Evolutionary conservation across 2,888 invertebrate species (phyloP), one percentile per base, ranked within the genome.

Genomic region (Cryptus armator): DNA sequence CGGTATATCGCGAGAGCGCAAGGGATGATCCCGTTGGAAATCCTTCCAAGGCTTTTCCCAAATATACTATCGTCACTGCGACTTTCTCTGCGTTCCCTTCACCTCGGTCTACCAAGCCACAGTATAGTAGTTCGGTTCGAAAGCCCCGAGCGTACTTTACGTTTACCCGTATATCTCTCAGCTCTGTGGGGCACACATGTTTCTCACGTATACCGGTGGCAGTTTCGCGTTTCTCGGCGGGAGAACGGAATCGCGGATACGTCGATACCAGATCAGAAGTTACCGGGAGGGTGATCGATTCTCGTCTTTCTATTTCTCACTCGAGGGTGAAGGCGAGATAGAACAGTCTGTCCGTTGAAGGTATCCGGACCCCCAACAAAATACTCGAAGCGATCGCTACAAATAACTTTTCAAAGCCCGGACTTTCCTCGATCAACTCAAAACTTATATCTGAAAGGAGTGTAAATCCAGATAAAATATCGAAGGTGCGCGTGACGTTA

Each of bases 21-120:
- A 48, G 53, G 32, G 75, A 74, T 84, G 77, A 86, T 84, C 86
- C 86, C 62, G 59, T 70, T 71, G 70, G 81, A 86, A 84, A 86
- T 86, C 85, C 70, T 70, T 64, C 10, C 62, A 43, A 62, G 32
- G 68, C 77, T 81, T 86, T 77, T 74, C 44, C 67, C 32, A 66
- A 66, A 71, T 71, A 59, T 72, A 80, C 16, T 12, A 29, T 37
- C 48, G 14, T 3, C 19, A 14, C 37, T 12, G 3, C 32, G 6
- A 72, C 7, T 46, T 56, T 72, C 48, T 46, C 43, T 66, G 19
- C 19, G 37, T 66, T 66, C 64, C 43, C n/a, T 12, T 66, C 64
- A 10, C 14, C 32, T n/a, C 29, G 59, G 29, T 59, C 29, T 32
- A 29, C 59, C 24, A 32, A 32, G 59, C 59, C 59, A 16, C 64